Conservation (phyloP, 2,113 vertebrate genomes). For the Octodon degus region DNA sequence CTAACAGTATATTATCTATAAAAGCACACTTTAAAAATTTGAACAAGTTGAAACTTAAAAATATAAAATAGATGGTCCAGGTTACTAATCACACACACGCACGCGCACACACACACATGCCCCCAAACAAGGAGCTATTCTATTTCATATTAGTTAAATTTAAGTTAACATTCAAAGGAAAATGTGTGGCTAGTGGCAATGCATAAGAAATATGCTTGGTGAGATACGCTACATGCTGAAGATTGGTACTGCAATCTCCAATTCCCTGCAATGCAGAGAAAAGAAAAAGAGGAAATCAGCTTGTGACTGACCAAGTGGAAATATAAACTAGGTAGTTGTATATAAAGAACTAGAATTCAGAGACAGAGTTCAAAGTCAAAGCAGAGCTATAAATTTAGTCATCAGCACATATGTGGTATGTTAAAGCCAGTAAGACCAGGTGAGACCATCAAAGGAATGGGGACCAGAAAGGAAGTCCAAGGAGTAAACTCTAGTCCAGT, state of each 20-base stretch:
- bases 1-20: conserved; percentile 12
- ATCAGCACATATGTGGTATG: conserved; percentile 16
- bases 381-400: conserved; percentile 53
- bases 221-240: not conserved
- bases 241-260: not conserved
- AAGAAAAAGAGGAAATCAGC: not conserved
- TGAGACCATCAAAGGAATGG: not conserved
- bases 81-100: not conserved
- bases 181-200: not conserved
- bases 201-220: not conserved
- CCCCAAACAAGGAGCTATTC: not conserved
- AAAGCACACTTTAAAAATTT: not conserved
- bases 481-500: not conserved
- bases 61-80: not conserved
- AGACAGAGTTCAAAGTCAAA: conserved; percentile 58
- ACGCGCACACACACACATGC: not conserved
- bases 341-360: conserved; percentile 19
- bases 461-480: not conserved
- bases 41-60: conserved; percentile 37
- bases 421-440: not conserved
- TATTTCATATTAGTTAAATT: conserved; percentile 30
- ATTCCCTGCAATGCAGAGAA: not conserved
- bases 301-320: not conserved
- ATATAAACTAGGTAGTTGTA: not conserved
- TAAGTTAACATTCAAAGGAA: conserved; percentile 52